Conservation (phyloP, 2,888 invertebrate genomes). For the Smittia sp. region DNA sequence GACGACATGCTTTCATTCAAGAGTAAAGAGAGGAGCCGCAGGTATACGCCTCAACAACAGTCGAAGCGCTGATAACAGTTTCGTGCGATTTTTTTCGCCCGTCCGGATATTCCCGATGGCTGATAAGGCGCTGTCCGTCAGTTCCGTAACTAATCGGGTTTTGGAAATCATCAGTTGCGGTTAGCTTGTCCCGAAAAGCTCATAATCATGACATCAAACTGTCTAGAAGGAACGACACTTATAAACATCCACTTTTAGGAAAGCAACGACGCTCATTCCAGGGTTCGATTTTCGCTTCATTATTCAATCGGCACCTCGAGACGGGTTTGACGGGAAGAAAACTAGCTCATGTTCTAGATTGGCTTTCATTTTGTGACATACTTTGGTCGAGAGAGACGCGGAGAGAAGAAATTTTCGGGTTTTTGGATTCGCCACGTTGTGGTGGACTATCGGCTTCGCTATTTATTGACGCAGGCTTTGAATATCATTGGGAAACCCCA, state of each 20-base stretch:
- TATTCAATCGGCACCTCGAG: not conserved
- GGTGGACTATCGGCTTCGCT: too few relatives aligned
- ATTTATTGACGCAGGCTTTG: not conserved
- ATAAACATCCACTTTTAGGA: too few relatives aligned
- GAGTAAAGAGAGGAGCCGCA: not conserved
- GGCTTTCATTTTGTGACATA: slow-evolving; percentile 5
- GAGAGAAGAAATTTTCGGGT: not conserved
- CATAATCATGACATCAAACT: too few relatives aligned
- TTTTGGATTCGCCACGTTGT: too few relatives aligned
- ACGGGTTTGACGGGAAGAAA: not conserved
- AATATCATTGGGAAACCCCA: not conserved
- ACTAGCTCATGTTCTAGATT: slow-evolving; percentile 8
- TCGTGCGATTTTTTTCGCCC: not conserved
- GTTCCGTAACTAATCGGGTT: not conserved
- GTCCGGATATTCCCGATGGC: not conserved
- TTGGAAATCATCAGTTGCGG: not conserved
- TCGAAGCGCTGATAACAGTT: not conserved
- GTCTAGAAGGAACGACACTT: too few relatives aligned
- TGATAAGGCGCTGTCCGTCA: not conserved
- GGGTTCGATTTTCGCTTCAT: not conserved
- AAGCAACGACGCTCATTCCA: too few relatives aligned
- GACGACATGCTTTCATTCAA: not conserved
- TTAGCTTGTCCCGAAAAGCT: too few relatives aligned
- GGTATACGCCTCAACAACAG: not conserved
- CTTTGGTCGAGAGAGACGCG: not conserved